phyloP scores from a whole-genome alignment of 2,888 invertebrate species.

The Pomacea canaliculata region DNA sequence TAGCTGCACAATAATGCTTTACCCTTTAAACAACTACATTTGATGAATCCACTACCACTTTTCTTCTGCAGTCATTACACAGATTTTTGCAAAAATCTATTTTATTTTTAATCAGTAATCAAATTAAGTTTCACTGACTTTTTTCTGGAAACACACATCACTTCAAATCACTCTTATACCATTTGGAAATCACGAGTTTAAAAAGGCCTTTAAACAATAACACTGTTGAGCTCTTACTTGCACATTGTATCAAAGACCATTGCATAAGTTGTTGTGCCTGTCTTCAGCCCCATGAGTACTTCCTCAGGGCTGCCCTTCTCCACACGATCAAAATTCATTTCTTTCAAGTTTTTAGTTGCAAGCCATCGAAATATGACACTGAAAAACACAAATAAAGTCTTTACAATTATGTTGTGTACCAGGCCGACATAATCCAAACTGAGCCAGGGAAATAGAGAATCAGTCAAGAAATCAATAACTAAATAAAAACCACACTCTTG shows the following conservation, averaged over 20 bases:
- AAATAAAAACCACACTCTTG: not conserved
- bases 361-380: conserved; percentile 70
- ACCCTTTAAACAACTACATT: not conserved
- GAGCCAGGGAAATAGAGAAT: not conserved
- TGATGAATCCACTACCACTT: not conserved
- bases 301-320: conserved; percentile 68
- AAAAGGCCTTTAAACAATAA: too few species aligned
- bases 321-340: conserved; percentile 67
- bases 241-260: conserved; percentile 70
- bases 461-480: not conserved
- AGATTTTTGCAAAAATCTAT: too few species aligned
- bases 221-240: conserved; percentile 56
- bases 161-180: too few species aligned
- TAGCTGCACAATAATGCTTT: conserved; percentile 54
- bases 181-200: too few species aligned
- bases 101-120: too few species aligned
- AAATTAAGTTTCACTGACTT: too few species aligned
- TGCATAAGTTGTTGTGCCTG: conserved; percentile 69
- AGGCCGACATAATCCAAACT: not conserved
- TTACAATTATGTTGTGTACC: not conserved
- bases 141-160: too few species aligned
- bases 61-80: not conserved
- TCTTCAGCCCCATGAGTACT: conserved; percentile 68
- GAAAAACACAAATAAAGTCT: conserved; percentile 31
- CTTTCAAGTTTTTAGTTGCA: conserved; percentile 69